Percentiles rank a stretch among this genome's conserved stretches.
These are phyloP conservation scores for Falco rusticolus DNA, from an alignment of 2,797 vertebrate genomes.

Conservation along the genomic window DNA sequence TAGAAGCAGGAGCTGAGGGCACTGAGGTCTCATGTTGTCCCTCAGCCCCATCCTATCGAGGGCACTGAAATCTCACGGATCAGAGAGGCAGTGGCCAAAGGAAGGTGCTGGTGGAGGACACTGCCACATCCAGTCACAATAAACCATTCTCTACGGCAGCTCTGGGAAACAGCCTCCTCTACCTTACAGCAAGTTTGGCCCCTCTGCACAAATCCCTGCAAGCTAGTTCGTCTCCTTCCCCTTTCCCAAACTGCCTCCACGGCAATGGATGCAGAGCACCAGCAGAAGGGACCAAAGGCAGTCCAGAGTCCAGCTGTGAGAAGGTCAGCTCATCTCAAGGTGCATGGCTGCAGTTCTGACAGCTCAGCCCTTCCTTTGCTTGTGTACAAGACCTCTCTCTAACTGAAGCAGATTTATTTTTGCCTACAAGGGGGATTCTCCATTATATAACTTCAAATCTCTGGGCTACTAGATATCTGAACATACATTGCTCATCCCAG, in stretches of 20 bases:
- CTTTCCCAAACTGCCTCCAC: background rate
- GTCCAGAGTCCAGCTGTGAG: background rate
- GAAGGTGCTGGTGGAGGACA: background rate
- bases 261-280: background rate
- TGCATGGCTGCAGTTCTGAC: background rate
- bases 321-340: background rate
- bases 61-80: background rate
- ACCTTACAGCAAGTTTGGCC: background rate
- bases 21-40: background rate
- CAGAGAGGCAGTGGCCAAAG: background rate
- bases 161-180: background rate
- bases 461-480: background rate
- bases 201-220: background rate
- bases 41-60: accelerated
- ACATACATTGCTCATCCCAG: background rate
- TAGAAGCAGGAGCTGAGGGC: background rate
- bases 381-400: accelerated
- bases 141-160: background rate
- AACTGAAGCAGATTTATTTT: background rate
- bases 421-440: background rate
- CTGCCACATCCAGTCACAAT: background rate
- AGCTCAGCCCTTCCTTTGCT: background rate
- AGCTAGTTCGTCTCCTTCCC: background rate
- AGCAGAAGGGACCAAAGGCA: background rate
- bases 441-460: background rate